Conservation (phyloP, 2,113 vertebrate genomes). For the Terrapene triunguis region DNA sequence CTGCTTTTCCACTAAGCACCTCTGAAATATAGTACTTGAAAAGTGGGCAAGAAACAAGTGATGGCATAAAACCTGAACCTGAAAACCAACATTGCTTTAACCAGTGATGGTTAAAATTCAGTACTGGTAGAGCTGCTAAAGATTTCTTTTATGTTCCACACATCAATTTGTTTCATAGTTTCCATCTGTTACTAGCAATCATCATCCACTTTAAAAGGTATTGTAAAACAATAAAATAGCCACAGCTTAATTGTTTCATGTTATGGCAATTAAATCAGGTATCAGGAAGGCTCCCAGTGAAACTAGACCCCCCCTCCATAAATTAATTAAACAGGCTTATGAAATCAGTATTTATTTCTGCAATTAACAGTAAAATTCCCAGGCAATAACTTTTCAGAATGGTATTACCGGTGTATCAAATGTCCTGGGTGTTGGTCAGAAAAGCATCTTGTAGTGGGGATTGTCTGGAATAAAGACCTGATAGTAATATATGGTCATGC, state of each 20-base stretch:
- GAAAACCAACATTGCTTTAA: not conserved
- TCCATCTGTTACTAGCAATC: not conserved
- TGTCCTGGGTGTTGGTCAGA: not conserved
- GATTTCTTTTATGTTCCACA: not conserved
- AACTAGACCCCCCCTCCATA: not conserved
- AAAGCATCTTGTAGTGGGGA: not conserved
- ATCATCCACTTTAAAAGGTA: not conserved
- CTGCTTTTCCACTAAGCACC: not conserved
- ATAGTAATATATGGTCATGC: not conserved
- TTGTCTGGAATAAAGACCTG: not conserved
- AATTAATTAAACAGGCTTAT: conserved; percentile 2
- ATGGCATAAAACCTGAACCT: not conserved
- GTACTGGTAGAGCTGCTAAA: not conserved
- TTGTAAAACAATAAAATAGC: conserved; percentile 25
- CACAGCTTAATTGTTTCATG: not conserved
- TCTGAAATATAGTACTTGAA: not conserved
- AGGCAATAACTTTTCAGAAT: not conserved
- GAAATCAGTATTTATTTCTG: conserved; percentile 22
- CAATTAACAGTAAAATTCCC: not conserved
- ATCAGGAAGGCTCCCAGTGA: not conserved
- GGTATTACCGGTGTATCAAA: not conserved
- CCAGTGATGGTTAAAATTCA: not conserved
- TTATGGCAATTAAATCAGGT: not conserved
- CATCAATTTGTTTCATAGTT: conserved; percentile 7
- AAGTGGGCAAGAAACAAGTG: not conserved